Percentiles rank a stretch among this genome's conserved stretches.
phyloP scores from a whole-genome alignment of 2,113 vertebrate species.

The Centrocercus urophasianus region DNA sequence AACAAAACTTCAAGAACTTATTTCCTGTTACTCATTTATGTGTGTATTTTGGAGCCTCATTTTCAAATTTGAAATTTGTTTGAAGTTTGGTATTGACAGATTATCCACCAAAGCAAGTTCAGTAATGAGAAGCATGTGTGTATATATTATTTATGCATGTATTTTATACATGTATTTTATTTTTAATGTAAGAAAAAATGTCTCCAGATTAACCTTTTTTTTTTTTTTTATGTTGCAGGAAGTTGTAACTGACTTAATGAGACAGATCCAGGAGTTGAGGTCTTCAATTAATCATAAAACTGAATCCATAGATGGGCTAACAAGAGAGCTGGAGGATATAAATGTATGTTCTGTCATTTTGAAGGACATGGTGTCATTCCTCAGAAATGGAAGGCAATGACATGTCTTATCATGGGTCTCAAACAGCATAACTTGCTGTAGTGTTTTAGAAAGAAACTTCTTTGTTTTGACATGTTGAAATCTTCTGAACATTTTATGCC shows the following conservation, averaged over 20 bases:
- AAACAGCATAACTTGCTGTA: background rate
- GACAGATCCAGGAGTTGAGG: conserved; percentile 89
- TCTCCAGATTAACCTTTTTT: background rate
- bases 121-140: background rate
- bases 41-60: background rate
- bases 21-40: background rate
- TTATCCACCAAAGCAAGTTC: background rate
- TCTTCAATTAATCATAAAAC: conserved; percentile 83
- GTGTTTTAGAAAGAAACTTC: conserved; percentile 10
- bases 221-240: conserved; percentile 77
- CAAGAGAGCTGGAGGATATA: conserved; percentile 87
- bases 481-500: conserved; percentile 50
- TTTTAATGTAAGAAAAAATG: background rate
- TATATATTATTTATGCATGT: background rate
- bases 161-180: background rate
- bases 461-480: conserved; percentile 49
- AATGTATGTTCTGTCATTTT: conserved; percentile 79
- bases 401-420: background rate
- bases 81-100: background rate
- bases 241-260: conserved; percentile 88
- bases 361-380: background rate
- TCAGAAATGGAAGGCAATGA: conserved; percentile 12
- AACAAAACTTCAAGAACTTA: background rate
- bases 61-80: background rate
- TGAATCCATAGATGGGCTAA: conserved; percentile 81